phyloP scores from a whole-genome alignment of 2,113 vertebrate species.

The Peromyscus maniculatus region DNA sequence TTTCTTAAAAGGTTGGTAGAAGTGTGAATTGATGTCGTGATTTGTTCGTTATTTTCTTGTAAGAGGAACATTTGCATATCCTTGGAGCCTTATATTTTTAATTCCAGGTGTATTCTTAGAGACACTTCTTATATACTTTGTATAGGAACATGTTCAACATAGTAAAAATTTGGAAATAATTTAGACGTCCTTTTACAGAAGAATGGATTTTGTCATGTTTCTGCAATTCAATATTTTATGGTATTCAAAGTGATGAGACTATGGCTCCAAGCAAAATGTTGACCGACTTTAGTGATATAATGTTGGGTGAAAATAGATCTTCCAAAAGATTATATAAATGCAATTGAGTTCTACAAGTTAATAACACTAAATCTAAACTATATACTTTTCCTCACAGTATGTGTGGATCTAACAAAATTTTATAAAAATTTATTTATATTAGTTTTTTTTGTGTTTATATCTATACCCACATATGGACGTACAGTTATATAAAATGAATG shows the following conservation, averaged over 20 bases:
- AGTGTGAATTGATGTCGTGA: background rate
- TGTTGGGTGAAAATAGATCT: background rate
- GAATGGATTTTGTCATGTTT: background rate
- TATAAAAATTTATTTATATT: background rate
- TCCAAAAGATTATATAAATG: background rate
- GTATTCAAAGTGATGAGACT: background rate
- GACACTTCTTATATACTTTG: background rate
- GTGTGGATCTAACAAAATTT: background rate
- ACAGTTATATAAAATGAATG: background rate
- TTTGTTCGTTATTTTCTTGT: background rate
- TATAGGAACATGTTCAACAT: background rate
- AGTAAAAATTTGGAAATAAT: background rate
- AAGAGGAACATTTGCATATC: background rate
- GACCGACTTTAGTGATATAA: background rate
- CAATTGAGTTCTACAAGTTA: background rate
- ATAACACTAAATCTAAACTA: background rate
- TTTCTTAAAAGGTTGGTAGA: background rate
- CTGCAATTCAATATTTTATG: background rate
- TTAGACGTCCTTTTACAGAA: background rate
- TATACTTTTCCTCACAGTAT: background rate
- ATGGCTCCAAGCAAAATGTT: slow-evolving; percentile 1
- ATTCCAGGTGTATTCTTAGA: background rate
- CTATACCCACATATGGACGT: background rate
- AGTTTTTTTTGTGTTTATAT: background rate
- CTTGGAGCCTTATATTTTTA: background rate